Evolutionary conservation across 2,113 vertebrate species (phyloP).

Genomic region (Ornithorhynchus anatinus): DNA sequence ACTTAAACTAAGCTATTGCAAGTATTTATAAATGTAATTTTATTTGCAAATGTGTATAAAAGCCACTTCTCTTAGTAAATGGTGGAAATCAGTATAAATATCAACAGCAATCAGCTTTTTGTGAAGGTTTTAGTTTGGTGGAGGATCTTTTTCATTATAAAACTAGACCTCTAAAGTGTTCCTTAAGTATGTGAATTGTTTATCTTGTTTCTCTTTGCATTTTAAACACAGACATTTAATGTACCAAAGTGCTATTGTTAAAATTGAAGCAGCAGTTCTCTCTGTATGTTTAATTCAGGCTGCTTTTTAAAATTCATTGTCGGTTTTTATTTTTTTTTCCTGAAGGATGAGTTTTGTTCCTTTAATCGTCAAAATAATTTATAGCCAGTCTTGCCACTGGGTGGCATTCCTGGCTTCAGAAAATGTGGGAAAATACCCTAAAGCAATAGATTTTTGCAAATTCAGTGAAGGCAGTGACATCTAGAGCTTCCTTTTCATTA

Average conservation of each 20-base stretch:
- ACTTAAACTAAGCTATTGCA: slow-evolving; percentile 6
- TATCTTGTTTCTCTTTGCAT: not conserved
- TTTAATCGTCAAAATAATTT: slow-evolving; percentile 26
- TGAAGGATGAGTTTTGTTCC: not conserved
- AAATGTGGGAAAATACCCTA: not conserved
- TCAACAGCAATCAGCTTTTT: not conserved
- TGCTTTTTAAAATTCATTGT: not conserved
- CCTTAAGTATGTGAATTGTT: not conserved
- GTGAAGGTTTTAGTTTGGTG: not conserved
- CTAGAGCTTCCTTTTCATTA: not conserved
- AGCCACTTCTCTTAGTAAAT: slow-evolving; percentile 5
- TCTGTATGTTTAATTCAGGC: not conserved
- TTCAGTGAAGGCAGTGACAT: not conserved
- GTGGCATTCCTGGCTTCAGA: slow-evolving; percentile 42
- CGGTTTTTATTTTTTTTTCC: too few relatives aligned
- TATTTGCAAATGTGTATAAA: slow-evolving; percentile 3
- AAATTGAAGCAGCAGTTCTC: too few relatives aligned
- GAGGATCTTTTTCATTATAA: not conserved
- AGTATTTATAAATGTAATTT: not conserved
- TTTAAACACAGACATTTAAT: not conserved
- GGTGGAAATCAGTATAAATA: too few relatives aligned
- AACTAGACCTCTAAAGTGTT: not conserved
- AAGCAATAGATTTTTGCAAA: not conserved
- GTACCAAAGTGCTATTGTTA: not conserved
- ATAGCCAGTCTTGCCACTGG: slow-evolving; percentile 38